phyloP scores from a whole-genome alignment of 2,797 vertebrate genomes.

The Macrochelys suwanniensis region DNA sequence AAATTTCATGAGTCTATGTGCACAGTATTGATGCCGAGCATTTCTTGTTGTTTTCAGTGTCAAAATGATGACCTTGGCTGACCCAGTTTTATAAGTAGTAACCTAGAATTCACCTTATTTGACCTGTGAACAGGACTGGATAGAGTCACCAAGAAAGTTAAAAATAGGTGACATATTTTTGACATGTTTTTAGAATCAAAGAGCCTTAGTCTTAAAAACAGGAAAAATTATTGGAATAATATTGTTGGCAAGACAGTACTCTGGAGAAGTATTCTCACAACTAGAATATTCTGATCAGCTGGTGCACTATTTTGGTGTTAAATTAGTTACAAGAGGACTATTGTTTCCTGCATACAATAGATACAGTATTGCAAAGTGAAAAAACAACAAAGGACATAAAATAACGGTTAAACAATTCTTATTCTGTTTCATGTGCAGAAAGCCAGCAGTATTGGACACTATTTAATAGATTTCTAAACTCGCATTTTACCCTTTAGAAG shows the following conservation, averaged over 20 bases:
- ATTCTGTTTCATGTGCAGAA: rapidly evolving
- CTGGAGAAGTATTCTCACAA: neutral
- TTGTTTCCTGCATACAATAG: neutral
- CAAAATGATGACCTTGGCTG: neutral
- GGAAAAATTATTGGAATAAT: neutral
- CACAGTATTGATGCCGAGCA: neutral
- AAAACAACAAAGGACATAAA: neutral
- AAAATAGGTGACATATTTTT: neutral
- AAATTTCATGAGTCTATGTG: neutral
- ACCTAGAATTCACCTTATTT: neutral
- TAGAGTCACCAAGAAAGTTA: neutral
- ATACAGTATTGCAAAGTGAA: neutral
- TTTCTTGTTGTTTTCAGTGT: neutral
- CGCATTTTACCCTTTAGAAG: neutral
- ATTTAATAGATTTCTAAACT: neutral
- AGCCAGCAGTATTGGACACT: neutral
- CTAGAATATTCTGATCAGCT: neutral
- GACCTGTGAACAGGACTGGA: neutral
- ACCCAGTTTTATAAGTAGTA: neutral
- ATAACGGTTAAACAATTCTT: rapidly evolving
- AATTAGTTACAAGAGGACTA: neutral
- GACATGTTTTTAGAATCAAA: neutral
- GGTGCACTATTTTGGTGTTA: neutral
- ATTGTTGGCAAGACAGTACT: neutral
- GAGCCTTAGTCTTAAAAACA: neutral